Conservation (phyloP, 2,888 invertebrate species). For the Mythimna loreyi region DNA sequence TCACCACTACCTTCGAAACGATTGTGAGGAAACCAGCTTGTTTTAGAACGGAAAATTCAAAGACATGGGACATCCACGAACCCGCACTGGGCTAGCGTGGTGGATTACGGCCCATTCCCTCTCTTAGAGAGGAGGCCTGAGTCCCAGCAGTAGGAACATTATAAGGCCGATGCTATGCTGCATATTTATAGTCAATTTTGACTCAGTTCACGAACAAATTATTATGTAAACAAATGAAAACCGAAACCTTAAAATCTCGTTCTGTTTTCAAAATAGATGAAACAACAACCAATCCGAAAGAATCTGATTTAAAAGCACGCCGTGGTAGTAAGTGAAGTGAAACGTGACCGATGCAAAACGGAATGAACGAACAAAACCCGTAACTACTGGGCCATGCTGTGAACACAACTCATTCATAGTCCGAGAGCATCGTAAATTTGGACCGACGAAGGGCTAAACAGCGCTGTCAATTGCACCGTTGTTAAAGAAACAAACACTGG, state of each 20-base stretch:
- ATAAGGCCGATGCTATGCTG: no score
- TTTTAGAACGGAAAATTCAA: no score
- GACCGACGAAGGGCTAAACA: constrained; percentile 15
- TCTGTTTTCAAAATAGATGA: constrained; percentile 10
- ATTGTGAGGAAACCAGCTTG: no score
- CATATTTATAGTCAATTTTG: no score
- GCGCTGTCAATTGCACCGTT: constrained; percentile 33
- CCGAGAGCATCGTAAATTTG: constrained; percentile 28
- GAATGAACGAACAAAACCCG: constrained; percentile 37
- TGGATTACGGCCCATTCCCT: no score
- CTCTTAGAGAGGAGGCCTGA: no score
- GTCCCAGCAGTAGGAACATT: no score
- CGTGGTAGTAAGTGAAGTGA: constrained; percentile 24
- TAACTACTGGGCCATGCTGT: constrained; percentile 15
- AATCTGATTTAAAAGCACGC: constrained; percentile 32
- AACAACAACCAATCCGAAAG: constrained; percentile 3
- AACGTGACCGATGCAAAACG: constrained; percentile 36
- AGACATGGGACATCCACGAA: no score
- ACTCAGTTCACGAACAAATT: no score
- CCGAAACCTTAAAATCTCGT: not conserved
- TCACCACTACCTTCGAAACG: no score
- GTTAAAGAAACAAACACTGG: constrained; percentile 33
- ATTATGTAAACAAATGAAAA: not conserved
- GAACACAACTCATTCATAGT: constrained; percentile 44
- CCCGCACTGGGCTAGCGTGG: no score